These are phyloP conservation scores for Macaria liturata DNA, from an alignment of 2,888 invertebrate species.

Conservation along the genomic window DNA sequence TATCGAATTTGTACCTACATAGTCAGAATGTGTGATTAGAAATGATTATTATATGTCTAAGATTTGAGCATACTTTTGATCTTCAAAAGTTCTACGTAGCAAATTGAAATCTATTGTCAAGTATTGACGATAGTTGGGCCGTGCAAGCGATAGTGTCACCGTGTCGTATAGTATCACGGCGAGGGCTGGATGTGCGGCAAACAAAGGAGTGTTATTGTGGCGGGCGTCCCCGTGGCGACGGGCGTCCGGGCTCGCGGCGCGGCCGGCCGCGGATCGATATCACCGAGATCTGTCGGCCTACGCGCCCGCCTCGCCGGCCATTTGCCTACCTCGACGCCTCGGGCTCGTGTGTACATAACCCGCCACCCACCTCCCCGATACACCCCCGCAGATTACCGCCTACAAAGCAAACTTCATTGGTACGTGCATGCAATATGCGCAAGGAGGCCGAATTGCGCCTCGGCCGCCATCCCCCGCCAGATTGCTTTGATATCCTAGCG, in stretches of 20 bases:
- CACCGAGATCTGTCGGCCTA: conserved; percentile 79
- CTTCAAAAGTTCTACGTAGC: too few relatives aligned
- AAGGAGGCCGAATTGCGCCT: conserved; percentile 79
- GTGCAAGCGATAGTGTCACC: conserved; percentile 43
- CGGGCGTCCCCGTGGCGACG: conserved; percentile 74
- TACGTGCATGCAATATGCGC: conserved; percentile 83
- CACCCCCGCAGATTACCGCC: conserved; percentile 82
- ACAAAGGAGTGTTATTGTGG: conserved; percentile 81
- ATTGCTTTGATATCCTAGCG: conserved; percentile 77
- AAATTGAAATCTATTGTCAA: too few relatives aligned
- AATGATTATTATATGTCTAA: too few relatives aligned
- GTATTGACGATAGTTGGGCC: conserved; percentile 32
- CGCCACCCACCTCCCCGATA: conserved; percentile 76
- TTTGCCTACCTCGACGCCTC: conserved; percentile 83
- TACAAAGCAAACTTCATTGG: conserved; percentile 83
- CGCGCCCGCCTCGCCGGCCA: conserved; percentile 79
- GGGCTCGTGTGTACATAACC: conserved; percentile 81
- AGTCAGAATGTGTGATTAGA: too few relatives aligned
- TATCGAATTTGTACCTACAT: too few relatives aligned
- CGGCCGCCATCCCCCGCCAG: conserved; percentile 59
- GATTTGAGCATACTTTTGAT: too few relatives aligned
- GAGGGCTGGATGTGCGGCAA: conserved; percentile 57
- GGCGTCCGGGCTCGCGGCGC: conserved; percentile 46
- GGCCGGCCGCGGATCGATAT: conserved; percentile 77
- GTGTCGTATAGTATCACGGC: conserved; percentile 43